Evolutionary conservation across 2,113 vertebrate species (phyloP), one percentile per base, ranked within the genome.

Genomic region (Danio rerio): DNA sequence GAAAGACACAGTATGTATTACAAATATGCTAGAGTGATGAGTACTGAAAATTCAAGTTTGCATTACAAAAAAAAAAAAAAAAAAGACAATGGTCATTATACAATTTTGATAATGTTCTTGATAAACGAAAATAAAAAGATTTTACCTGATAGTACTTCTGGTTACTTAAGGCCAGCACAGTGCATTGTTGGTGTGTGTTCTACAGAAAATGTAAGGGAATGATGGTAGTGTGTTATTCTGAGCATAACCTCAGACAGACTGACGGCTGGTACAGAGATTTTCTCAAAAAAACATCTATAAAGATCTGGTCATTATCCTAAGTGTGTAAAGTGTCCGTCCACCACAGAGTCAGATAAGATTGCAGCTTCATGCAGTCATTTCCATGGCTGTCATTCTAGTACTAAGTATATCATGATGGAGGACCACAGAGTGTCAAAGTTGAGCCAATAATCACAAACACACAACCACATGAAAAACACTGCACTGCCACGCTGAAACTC

Each of bases 401-500:
- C 73, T 75, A 75, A 59, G 55, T 75, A 75, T 75, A 75, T 75
- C 53, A 5, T 75, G 73, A 75, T 75, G 73, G 40, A 75, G 73
- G 16, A 59, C 73, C 55, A 59, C 73, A 75, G n/a, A 75, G 73
- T 59, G 55, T 59, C 59, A 75, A 20, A 75, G 55, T 13, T 47
- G 40, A 75, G 55, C 73, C 73, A 75, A 59, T 20, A 20, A 75
- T 59, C 73, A 75, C 73, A 75, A 75, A 75, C 40, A 75, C 3
- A 40, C 16, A 59, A 59, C 73, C 73, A 75, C 73, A 75, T 75
- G 55, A 75, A 75, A 75, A 75, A 75, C 42, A 7, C 73, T 75
- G 53, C 15, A 45, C 55, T 75, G 73, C 73, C 53, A 75, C 59
- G 55, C 47, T 59, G 73, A 75, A 59, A 75, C 55, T 3, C 7